Evolutionary conservation across 1,140 invertebrate species (phyloP), one percentile per base, ranked within the genome.

Genomic region (Drosophila punjabiensis): DNA sequence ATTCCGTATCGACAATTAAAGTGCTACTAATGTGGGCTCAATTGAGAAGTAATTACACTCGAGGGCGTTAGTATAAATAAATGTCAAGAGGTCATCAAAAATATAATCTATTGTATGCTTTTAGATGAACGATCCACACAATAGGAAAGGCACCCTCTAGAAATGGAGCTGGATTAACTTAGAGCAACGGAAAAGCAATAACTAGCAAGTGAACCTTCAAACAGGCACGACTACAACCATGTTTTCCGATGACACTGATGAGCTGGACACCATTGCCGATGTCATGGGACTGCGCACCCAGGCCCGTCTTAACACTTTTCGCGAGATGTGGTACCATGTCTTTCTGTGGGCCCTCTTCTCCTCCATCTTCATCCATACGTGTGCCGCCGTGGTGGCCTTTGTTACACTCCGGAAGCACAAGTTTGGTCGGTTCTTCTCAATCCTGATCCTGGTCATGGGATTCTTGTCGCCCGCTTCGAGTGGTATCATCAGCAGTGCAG

Each of bases 261-360:
- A 95, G 91, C 93, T 96, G 92, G 95, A 96, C 93, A 95, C 95
- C 59, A 94, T 95, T 81, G 94, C 94, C 71, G 94, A 95, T 92
- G 95, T 96, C 88, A 93, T 96, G 87, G 94, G 94, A 75, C 93
- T 96, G 59, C 95, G 95, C 79, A 94, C 94, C 58, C 93, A 94
- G 60, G 94, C 95, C 82, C 79, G 76, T 5, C 93, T 96, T 53
- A 94, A 95, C 91, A 95, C 95, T 43, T 96, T 96, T 94, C 93
- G 95, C 94, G 98, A 98, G 93, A 99, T 99, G 96, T 99, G 98
- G 98, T 99, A 98, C 93, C 96, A 98, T 86, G 96, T 99, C 82
- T 93, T 93, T 61, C 94, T 99, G 63, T 99, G 98, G 98, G 97
- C 97, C 18, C 94, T 99, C 81, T 98, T 98, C 92, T 98, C 98